Percentiles rank a stretch among this genome's conserved stretches.
These are phyloP conservation scores for Sardinella longiceps DNA, from an alignment of 2,797 vertebrate genomes.

Conservation along the genomic window DNA sequence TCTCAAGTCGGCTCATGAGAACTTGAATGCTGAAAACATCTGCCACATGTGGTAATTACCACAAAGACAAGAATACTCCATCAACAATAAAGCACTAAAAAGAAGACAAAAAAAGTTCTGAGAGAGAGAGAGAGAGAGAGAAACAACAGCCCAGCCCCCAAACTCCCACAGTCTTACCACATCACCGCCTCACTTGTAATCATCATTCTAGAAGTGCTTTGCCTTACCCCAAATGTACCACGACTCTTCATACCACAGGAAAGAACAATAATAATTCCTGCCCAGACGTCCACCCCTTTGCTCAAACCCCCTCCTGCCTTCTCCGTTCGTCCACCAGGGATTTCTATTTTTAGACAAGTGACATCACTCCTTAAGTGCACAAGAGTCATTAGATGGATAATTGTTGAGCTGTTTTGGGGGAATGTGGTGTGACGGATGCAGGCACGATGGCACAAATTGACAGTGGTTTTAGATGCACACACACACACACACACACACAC, in stretches of 20 bases:
- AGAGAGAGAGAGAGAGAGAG: background rate
- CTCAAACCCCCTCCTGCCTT: conserved; percentile 37
- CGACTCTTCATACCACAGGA: background rate
- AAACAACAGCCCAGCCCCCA: background rate
- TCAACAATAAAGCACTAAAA: background rate
- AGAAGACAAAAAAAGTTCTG: background rate
- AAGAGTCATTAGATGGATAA: conserved; percentile 74
- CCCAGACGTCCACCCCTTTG: background rate
- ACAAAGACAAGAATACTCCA: background rate
- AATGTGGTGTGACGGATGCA: conserved; percentile 40
- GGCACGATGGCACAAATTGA: background rate
- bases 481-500: background rate
- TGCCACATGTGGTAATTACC: background rate
- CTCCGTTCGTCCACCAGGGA: conserved; percentile 62
- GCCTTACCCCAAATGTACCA: background rate
- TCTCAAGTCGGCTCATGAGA: background rate
- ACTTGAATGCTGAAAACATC: conserved; percentile 30
- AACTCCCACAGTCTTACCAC: conserved; percentile 8
- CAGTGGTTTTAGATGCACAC: background rate
- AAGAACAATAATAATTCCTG: conserved; percentile 20
- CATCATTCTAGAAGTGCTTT: background rate
- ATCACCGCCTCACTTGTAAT: background rate
- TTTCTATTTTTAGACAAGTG: conserved; percentile 71
- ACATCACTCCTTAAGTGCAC: conserved; percentile 68
- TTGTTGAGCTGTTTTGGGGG: conserved; percentile 61